Base-by-base conservation (phyloP, 2,888 invertebrate species). In the Anarsia innoxiella region DNA sequence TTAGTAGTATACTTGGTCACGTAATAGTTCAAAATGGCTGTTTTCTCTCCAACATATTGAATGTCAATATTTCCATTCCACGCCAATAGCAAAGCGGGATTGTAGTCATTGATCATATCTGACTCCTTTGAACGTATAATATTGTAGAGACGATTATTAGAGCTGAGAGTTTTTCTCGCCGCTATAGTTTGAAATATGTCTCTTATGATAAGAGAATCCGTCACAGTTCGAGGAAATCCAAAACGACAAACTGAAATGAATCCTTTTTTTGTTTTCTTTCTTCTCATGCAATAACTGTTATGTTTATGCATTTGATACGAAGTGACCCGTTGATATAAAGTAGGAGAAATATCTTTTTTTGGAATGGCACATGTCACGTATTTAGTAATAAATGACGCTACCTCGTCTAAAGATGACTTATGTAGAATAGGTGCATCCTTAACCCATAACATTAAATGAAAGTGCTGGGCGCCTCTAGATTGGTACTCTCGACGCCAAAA, bases 51-150 rank as follows among this genome's bases (percentile, higher is more conserved):
- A 19, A 46, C 41, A 39, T 43, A 57, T 42, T 61, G 61, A n/a
- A 65, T 46, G 28, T 63, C 59, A 36, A 48, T 59, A 43, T 62
- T 61, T 2, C 59, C 58, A 43, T 54, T 48, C 60, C 57, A 60
- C 3, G 53, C 54, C 1, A 51, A 12, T 27, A 57, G 36, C 11
- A 59, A 39, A 12, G 48, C 45, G 6, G 55, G 46, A 45, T 56
- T 60, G 31, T 59, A 61, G 41, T 64, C 58, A 45, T 58, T 59
- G 26, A 58, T 45, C 26, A 33, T 42, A 1, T 4, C 33, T 26
- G 44, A 49, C 13, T 52, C 42, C 28, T 49, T 31, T 23, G 8
- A 38, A 23, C 58, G 45, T 3, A 49, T 49, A 33, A 60, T 36
- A 50, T 59, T 45, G 40, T 62, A 60, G 1, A 62, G 42, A 12